Base-by-base conservation (phyloP, 2,113 vertebrate species). In the Nothobranchius kuhntae region DNA sequence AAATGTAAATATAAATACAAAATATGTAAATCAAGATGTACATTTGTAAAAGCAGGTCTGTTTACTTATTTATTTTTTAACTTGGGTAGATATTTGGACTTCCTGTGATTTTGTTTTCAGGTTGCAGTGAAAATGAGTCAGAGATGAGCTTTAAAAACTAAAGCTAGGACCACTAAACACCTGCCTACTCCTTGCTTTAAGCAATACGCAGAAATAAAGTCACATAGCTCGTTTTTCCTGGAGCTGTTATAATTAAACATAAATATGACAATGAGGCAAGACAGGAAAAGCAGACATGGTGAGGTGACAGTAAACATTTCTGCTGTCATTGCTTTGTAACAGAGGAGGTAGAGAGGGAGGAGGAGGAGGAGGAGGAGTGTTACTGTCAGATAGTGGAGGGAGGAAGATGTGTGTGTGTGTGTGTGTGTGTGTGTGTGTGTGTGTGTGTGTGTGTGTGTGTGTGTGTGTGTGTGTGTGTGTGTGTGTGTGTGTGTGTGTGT, bases 241-340 rank as follows among this genome's bases (percentile, higher is more conserved):
- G 53, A 78, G 62, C 68, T 61, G 71, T 60, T 85, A 58, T 74
- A 86, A 86, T 89, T 84, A 83, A 85, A 82, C 71, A 84, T 75
- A 89, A 81, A 89, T 82, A 81, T 77, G 77, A 84, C 58, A 66
- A 81, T 70, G 77, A 80, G 73, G 62, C 53, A 61, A 73, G 80
- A 71, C 71, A 59, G 60, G 61, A 65, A 70, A 85, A 79, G 58
- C 69, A 83, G 78, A 82, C 81, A 87, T 21, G 82, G 75, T 82
- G 77, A 86, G 65, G 81, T 81, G 88, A 89, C 82, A 86, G 75
- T 73, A 87, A 91, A 87, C 88, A 82, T 89, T 89, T 85, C 70
- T 81, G 68, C 73, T 86, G 88, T 87, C 91, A 92, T 91, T 92
- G 92, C 92, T 92, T 92, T 91, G 88, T 84, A 89, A 88, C 78